A percentile compares a stretch with the other conserved stretches of the same genome.
These are phyloP conservation scores for Venusia cambrica DNA, from an alignment of 2,888 invertebrate genomes.

Conservation along the genomic window DNA sequence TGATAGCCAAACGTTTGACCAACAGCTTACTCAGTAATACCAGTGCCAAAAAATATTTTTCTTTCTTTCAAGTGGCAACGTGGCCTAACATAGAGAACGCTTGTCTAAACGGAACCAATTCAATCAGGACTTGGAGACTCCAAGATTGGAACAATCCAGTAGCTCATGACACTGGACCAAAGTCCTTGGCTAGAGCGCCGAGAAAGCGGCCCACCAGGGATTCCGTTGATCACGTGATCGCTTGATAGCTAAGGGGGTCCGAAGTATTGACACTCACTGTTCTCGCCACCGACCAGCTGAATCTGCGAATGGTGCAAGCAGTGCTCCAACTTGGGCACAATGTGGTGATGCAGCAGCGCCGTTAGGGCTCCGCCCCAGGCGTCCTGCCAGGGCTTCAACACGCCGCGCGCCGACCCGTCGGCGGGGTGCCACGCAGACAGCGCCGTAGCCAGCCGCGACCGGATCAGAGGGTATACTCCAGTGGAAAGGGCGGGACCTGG, in stretches of 20 bases:
- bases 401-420: constrained; percentile 94
- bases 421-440: constrained; percentile 97
- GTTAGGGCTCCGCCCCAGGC: constrained; percentile 76
- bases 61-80: too few species aligned
- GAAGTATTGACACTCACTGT: constrained; percentile 41
- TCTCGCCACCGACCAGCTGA: constrained; percentile 59
- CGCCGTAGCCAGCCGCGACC: constrained; percentile 94
- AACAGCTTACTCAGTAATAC: too few species aligned
- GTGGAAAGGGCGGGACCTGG: constrained; percentile 73
- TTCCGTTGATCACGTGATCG: constrained; percentile 97
- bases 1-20: too few species aligned
- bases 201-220: constrained; percentile 88
- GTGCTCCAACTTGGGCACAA: constrained; percentile 92
- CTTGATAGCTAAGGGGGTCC: constrained; percentile 87
- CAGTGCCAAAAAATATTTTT: too few species aligned
- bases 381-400: constrained; percentile 94
- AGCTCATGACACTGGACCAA: too few species aligned
- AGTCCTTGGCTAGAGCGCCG: too few species aligned
- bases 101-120: too few species aligned
- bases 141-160: too few species aligned
- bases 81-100: too few species aligned
- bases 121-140: too few species aligned
- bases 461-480: constrained; percentile 92
- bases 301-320: constrained; percentile 78
- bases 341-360: constrained; percentile 90